These are phyloP conservation scores for Tricholauxania praeusta DNA, from an alignment of 2,888 invertebrate species.

Conservation along the genomic window DNA sequence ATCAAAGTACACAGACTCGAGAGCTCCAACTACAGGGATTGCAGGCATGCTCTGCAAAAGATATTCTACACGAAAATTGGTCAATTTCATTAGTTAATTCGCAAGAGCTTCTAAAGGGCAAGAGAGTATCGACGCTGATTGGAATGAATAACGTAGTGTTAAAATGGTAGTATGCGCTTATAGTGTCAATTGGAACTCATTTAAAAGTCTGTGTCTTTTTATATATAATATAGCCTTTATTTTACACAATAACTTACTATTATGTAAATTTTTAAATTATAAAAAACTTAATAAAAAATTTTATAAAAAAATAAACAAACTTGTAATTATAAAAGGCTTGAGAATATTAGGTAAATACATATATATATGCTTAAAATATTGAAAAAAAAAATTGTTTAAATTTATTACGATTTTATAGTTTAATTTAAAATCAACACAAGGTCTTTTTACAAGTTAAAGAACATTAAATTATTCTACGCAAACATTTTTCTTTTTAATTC, in stretches of 20 bases:
- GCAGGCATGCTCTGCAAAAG: slow-evolving; percentile 89
- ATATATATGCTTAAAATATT: not conserved
- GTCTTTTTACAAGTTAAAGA: too few relatives aligned
- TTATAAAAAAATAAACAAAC: not conserved
- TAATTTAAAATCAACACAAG: slow-evolving; percentile 3
- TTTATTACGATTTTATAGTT: not conserved
- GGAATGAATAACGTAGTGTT: slow-evolving; percentile 66
- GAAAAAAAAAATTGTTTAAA: not conserved
- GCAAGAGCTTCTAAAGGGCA: slow-evolving; percentile 87
- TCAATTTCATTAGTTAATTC: slow-evolving; percentile 77
- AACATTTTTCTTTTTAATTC: too few relatives aligned
- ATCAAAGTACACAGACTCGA: slow-evolving; percentile 81
- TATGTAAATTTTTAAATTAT: slow-evolving; percentile 12
- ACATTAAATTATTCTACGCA: too few relatives aligned
- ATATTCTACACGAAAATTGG: slow-evolving; percentile 94
- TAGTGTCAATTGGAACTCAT: slow-evolving; percentile 21
- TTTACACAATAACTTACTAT: slow-evolving; percentile 1
- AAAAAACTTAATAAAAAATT: too few relatives aligned
- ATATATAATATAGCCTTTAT: not conserved
- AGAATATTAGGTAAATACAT: not conserved
- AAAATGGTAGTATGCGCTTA: not conserved
- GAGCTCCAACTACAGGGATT: slow-evolving; percentile 86
- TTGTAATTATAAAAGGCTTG: too few relatives aligned
- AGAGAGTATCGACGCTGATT: slow-evolving; percentile 73
- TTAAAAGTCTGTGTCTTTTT: slow-evolving; percentile 32